These are phyloP conservation scores for Morone chrysops DNA, from an alignment of 2,113 vertebrate genomes.

Conservation along the genomic window DNA sequence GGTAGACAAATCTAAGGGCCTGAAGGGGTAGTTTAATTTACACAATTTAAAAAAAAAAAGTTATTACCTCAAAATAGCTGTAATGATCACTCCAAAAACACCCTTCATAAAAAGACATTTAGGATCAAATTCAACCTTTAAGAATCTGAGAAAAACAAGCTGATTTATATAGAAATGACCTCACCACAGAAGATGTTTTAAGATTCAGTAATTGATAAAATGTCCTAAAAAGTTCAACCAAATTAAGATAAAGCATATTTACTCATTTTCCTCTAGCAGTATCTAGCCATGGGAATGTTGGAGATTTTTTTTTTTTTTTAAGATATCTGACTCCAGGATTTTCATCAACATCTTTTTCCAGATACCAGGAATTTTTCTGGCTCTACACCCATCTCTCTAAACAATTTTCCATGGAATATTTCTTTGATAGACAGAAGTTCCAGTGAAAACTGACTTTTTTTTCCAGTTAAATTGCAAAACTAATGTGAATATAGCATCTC, in stretches of 20 bases:
- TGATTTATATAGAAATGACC: background rate
- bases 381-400: background rate
- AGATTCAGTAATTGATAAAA: background rate
- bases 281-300: background rate
- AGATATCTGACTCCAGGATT: background rate
- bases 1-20: background rate
- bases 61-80: background rate
- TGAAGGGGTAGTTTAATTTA: no score
- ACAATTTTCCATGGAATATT: background rate
- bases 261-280: background rate
- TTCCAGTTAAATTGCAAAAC: background rate
- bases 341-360: background rate
- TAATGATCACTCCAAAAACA: background rate
- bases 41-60: no score
- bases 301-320: background rate
- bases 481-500: background rate
- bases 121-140: background rate
- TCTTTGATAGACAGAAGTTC: background rate
- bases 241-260: background rate
- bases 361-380: background rate
- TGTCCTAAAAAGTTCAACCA: background rate
- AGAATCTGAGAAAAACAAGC: background rate
- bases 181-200: background rate
- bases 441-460: background rate
- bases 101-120: background rate